Evolutionary conservation across 2,797 vertebrate genomes (phyloP).

Genomic region (Paguma larvata): DNA sequence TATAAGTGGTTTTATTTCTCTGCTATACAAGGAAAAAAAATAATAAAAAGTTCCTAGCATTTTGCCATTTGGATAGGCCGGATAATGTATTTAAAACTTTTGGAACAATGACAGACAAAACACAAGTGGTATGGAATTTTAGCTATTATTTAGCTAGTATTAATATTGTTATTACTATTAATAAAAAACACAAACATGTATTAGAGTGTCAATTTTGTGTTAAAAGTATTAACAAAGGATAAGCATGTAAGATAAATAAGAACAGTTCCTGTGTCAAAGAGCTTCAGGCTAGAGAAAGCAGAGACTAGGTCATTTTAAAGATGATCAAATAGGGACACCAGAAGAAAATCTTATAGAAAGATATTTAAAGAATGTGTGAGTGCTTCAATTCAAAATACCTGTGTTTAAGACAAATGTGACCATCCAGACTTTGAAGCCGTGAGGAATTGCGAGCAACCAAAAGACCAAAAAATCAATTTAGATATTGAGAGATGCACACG

Average conservation of each 20-base stretch:
- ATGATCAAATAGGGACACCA: background rate
- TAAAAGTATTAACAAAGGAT: background rate
- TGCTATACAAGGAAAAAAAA: background rate
- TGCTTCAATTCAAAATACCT: background rate
- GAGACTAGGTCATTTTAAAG: background rate
- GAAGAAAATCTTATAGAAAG: background rate
- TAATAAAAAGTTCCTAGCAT: background rate
- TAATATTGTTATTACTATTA: background rate
- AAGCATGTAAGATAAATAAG: background rate
- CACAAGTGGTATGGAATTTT: background rate
- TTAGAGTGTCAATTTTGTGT: background rate
- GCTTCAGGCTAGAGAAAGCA: background rate
- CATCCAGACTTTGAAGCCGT: background rate
- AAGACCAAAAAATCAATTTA: background rate
- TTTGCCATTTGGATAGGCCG: background rate
- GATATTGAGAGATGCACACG: background rate
- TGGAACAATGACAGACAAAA: background rate
- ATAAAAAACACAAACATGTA: background rate
- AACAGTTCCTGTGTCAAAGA: background rate
- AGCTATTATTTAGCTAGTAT: background rate
- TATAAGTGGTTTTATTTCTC: background rate
- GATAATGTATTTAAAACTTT: background rate
- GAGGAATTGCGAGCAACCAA: background rate
- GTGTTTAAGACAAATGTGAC: background rate
- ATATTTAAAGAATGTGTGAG: background rate